Percentiles rank a stretch among this genome's conserved stretches.
Conservation (phyloP, 1,140 invertebrate genomes). For the Drosophila ananassae region DNA sequence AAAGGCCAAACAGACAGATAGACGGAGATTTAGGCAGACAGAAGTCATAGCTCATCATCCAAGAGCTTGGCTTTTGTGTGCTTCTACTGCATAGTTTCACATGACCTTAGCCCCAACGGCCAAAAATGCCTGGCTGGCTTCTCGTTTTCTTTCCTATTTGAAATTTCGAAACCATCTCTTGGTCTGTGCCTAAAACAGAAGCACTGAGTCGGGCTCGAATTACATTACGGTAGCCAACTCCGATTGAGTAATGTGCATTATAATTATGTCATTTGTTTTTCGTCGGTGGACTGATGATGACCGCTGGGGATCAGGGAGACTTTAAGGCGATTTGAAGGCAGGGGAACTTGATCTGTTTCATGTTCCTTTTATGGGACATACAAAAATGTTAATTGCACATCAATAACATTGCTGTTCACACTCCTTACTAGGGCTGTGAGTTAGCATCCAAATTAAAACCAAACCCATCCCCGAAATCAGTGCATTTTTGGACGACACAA, state of each 20-base stretch:
- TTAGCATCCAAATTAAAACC: conserved; percentile 34
- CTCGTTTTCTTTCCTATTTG: conserved; percentile 44
- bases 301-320: conserved; percentile 29
- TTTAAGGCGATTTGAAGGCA: background rate
- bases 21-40: conserved; percentile 23
- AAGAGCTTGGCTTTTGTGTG: conserved; percentile 36
- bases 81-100: conserved; percentile 67
- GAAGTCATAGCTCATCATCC: conserved; percentile 73
- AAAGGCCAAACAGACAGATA: conserved; percentile 60
- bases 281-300: conserved; percentile 11
- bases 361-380: conserved; percentile 10
- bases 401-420: conserved; percentile 37
- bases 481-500: conserved; percentile 61
- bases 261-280: conserved; percentile 59
- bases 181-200: conserved; percentile 65
- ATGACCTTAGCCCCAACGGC: conserved; percentile 65
- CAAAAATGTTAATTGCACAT: conserved; percentile 19
- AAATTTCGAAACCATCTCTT: conserved; percentile 58
- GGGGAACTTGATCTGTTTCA: conserved; percentile 2
- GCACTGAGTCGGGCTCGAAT: conserved; percentile 44
- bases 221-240: conserved; percentile 28
- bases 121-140: conserved; percentile 44
- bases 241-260: conserved; percentile 59
- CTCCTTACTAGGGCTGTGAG: conserved; percentile 36
- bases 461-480: conserved; percentile 32